Evolutionary conservation across 1,140 invertebrate species (phyloP).

Genomic region (Onthophagus taurus): DNA sequence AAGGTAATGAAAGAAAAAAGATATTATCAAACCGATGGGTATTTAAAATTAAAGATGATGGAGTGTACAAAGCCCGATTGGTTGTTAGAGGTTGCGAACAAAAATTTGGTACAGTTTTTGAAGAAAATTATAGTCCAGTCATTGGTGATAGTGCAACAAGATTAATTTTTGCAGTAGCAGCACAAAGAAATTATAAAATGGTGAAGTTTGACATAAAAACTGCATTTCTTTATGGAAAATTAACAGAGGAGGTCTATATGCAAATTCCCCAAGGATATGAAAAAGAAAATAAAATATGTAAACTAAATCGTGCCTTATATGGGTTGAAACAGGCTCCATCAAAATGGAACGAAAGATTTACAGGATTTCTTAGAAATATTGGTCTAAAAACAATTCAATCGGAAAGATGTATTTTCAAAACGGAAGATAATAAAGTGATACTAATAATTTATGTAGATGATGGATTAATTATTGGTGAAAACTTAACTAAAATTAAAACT

Average conservation of each 20-base stretch:
- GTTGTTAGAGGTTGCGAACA: conserved; percentile 15
- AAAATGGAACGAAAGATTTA: conserved; percentile 25
- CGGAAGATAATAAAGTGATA: no score
- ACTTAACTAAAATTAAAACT: no score
- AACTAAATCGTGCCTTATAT: conserved; percentile 22
- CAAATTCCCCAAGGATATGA: conserved; percentile 28
- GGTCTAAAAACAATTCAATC: no score
- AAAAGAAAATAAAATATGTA: conserved; percentile 17
- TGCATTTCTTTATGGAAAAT: conserved; percentile 34
- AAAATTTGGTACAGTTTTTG: conserved; percentile 9
- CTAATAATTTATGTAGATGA: no score
- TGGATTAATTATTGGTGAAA: no score
- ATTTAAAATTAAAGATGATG: conserved; percentile 7
- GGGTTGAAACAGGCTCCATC: conserved; percentile 20
- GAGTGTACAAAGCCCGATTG: conserved; percentile 18
- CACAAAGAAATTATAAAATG: conserved; percentile 13
- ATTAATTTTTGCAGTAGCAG: conserved; percentile 14
- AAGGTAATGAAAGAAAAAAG: neutral
- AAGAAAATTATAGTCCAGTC: conserved; percentile 19
- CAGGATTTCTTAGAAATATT: conserved; percentile 11
- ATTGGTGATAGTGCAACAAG: conserved; percentile 16
- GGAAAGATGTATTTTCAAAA: no score
- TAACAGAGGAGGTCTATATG: conserved; percentile 35
- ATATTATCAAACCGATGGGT: conserved; percentile 10
- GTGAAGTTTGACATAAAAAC: conserved; percentile 37